A percentile compares a stretch with the other conserved stretches of the same genome.
Evolutionary conservation across 1,140 invertebrate genomes (phyloP).

Genomic region (Drosophila punjabiensis): DNA sequence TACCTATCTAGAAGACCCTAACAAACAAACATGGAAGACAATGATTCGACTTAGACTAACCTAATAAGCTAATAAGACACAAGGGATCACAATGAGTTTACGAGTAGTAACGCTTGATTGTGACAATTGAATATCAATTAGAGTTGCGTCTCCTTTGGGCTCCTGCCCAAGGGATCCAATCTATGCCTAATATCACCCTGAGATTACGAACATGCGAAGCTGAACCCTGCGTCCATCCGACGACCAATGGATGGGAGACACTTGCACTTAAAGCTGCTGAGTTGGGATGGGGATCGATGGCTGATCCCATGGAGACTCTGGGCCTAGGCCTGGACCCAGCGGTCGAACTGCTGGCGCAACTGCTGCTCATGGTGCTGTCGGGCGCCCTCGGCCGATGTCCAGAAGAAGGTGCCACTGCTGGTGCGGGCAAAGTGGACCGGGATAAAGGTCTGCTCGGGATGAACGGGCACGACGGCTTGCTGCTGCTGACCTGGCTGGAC

Average conservation of each 20-base stretch:
- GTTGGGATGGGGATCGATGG: conserved; percentile 49
- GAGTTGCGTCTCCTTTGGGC: conserved; percentile 37
- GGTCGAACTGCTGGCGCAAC: conserved; percentile 86
- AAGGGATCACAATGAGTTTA: conserved; percentile 60
- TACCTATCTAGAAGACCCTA: conserved; percentile 49
- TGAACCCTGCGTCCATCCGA: conserved; percentile 35
- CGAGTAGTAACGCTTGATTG: conserved; percentile 49
- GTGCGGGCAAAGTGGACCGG: conserved; percentile 88
- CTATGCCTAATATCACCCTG: conserved; percentile 84
- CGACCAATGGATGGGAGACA: conserved; percentile 60
- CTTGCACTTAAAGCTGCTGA: conserved; percentile 87
- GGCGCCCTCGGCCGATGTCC: conserved; percentile 86
- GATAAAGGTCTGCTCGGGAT: conserved; percentile 87
- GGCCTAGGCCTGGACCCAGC: conserved; percentile 90
- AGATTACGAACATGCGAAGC: conserved; percentile 81
- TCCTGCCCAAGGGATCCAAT: conserved; percentile 32
- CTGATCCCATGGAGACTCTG: conserved; percentile 25
- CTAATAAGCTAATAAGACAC: conserved; percentile 36
- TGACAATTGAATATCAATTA: conserved; percentile 60
- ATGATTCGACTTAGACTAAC: conserved; percentile 69
- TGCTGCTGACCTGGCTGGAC: conserved; percentile 87
- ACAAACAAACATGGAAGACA: conserved; percentile 84
- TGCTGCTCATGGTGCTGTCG: conserved; percentile 85
- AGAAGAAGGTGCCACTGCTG: conserved; percentile 90
- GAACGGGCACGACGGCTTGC: conserved; percentile 86